These are phyloP conservation scores for Sardina pilchardus DNA, from an alignment of 2,113 vertebrate genomes.

Conservation along the genomic window DNA sequence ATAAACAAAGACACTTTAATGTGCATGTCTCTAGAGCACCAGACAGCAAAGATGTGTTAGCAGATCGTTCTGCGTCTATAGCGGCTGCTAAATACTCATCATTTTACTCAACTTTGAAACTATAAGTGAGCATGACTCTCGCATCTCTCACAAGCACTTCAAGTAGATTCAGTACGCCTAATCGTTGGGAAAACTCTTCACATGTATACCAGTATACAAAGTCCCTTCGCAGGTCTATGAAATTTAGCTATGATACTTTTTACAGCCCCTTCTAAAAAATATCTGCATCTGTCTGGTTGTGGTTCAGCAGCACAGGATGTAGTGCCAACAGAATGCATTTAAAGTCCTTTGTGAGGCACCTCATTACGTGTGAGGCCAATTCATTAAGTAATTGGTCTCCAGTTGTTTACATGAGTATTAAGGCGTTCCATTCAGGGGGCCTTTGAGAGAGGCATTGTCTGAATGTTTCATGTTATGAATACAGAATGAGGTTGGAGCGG, in stretches of 20 bases:
- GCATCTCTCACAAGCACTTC: too few relatives aligned
- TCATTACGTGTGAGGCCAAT: slow-evolving; percentile 90
- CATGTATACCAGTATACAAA: background rate
- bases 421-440: slow-evolving; percentile 87
- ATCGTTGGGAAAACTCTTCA: too few relatives aligned
- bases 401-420: slow-evolving; percentile 94
- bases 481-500: slow-evolving; percentile 80
- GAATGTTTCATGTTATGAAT: slow-evolving; percentile 89
- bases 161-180: too few relatives aligned
- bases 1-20: background rate
- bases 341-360: slow-evolving; percentile 85
- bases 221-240: background rate
- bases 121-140: too few relatives aligned
- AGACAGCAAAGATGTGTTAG: background rate
- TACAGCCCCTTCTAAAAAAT: background rate
- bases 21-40: background rate
- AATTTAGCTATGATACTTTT: background rate
- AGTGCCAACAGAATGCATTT: slow-evolving; percentile 82
- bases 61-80: too few relatives aligned
- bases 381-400: slow-evolving; percentile 95
- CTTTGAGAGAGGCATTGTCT: slow-evolving; percentile 91
- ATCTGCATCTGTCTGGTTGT: slow-evolving; percentile 64
- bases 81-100: too few relatives aligned
- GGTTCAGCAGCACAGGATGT: slow-evolving; percentile 79
- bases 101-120: too few relatives aligned